These are phyloP conservation scores for Melinaea menophilus DNA, from an alignment of 2,888 invertebrate genomes.

Conservation along the genomic window DNA sequence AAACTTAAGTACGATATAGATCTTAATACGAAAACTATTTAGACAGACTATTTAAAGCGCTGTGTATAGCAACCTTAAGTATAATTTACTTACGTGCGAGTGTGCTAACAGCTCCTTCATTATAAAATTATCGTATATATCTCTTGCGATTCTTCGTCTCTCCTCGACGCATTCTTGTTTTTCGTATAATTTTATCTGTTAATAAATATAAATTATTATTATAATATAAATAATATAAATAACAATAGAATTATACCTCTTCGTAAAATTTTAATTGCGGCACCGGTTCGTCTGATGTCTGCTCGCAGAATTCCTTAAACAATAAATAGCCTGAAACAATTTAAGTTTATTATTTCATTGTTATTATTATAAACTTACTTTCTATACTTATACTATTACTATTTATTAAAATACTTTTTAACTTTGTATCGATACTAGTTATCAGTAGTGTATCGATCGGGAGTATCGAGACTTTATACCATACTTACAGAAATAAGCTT, in stretches of 20 bases:
- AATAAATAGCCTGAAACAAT: conserved; percentile 94
- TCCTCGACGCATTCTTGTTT: conserved; percentile 99
- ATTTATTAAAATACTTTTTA: too few species aligned
- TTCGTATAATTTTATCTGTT: conserved; percentile 98
- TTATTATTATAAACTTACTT: too few species aligned
- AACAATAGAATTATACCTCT: conserved; percentile 84
- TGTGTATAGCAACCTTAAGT: neutral
- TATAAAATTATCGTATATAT: conserved; percentile 99
- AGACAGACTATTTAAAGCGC: too few species aligned
- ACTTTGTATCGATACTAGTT: too few species aligned
- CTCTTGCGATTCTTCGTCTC: conserved; percentile 94
- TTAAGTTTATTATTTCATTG: neutral
- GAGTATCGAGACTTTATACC: too few species aligned
- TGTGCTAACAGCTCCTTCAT: conserved; percentile 99
- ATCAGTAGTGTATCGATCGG: too few species aligned
- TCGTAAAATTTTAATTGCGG: conserved; percentile 99
- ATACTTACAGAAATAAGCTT: too few species aligned
- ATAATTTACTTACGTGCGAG: conserved; percentile 91
- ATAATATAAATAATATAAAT: conserved; percentile 7
- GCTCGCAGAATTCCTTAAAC: conserved; percentile 99
- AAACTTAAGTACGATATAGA: neutral
- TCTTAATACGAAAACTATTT: too few species aligned
- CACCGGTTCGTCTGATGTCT: conserved; percentile 95
- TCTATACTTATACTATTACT: too few species aligned
- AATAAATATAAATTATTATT: conserved; percentile 13